Base-by-base conservation (phyloP, 2,113 vertebrate genomes). In the Misgurnus mizolepis region DNA sequence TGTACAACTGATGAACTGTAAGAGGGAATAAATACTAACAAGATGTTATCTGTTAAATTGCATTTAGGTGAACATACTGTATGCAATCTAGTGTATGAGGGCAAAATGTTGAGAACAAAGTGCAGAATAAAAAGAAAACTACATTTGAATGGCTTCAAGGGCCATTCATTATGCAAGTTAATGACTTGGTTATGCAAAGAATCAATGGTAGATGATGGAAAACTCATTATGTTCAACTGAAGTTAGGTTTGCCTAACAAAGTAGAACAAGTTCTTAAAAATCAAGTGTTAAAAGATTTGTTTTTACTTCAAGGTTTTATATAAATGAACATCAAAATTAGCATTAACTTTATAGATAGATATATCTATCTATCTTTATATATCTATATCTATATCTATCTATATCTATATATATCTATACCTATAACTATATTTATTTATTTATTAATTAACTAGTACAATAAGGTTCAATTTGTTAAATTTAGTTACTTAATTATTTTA, bases 121-220 rank as follows among this genome's bases (percentile, higher is more conserved):
- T 22, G 61, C 14, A 15, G 39, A 64, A 66, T 40, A 5, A 66
- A 53, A 41, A 15, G 27, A 55, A 55, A 77, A 50, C 27, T 18
- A 40, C 27, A 77, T 77, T 77, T 77, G 75, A 77, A 66, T 77
- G 75, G 45, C 15, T 77, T 77, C 47, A 55, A 67, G 47, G 62
- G 47, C 47, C 75, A 65, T 77, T 76, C 61, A 55, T 66, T 75
- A 75, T 75, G 43, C 43, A 75, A 75, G 72, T 75, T 64, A 75
- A 75, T 75, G 72, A 75, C 72, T 49, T 49, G 43, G 14, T 3
- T 62, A 66, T 77, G 75, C 67, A 70, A 71, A 79, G 40, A 60
- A 70, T 61, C n/a, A 22, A 78, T 18, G 49, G 53, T 47, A 60
- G 67, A 45, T 69, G 65, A 60, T 79, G 9, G 39, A 5, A 79